Evolutionary conservation across 2,113 vertebrate genomes (phyloP).

Genomic region (Paramisgurnus dabryanus): DNA sequence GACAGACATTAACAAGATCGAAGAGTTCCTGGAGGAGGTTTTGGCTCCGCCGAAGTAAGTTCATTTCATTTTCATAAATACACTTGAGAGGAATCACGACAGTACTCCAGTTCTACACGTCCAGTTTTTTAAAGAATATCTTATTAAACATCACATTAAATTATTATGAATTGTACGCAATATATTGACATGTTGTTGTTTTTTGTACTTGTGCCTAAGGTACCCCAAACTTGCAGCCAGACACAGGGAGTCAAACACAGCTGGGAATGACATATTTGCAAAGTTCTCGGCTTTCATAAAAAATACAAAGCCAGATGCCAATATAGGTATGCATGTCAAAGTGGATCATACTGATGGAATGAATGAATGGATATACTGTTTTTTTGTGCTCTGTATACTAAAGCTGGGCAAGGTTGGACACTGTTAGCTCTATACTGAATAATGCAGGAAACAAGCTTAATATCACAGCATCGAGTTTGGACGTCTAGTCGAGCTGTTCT

Average conservation of each 20-base stretch:
- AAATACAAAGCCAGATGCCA: conserved; percentile 90
- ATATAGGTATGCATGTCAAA: conserved; percentile 79
- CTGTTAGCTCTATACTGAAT: background rate
- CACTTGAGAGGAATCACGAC: background rate
- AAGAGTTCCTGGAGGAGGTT: conserved; percentile 93
- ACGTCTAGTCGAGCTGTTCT: too few relatives aligned
- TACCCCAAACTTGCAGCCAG: conserved; percentile 92
- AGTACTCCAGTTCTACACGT: conserved; percentile 1
- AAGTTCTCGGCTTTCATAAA: conserved; percentile 98
- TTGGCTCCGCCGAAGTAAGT: conserved; percentile 90
- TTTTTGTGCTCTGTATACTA: conserved; percentile 5
- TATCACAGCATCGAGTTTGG: background rate
- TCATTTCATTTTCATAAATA: conserved; percentile 11
- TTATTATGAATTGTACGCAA: conserved; percentile 12
- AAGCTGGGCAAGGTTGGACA: background rate
- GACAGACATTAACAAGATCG: conserved; percentile 97
- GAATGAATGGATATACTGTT: conserved; percentile 47
- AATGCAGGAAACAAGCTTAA: background rate
- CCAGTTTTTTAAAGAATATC: background rate
- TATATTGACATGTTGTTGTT: conserved; percentile 43
- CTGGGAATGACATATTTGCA: conserved; percentile 95
- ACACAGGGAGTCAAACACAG: conserved; percentile 92
- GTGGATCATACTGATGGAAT: conserved; percentile 46
- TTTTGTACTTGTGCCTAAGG: conserved; percentile 70
- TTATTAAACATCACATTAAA: conserved; percentile 48